A percentile compares a stretch with the other conserved stretches of the same genome.
Conservation (phyloP, 1,140 invertebrate genomes). For the Sitobion miscanthi region DNA sequence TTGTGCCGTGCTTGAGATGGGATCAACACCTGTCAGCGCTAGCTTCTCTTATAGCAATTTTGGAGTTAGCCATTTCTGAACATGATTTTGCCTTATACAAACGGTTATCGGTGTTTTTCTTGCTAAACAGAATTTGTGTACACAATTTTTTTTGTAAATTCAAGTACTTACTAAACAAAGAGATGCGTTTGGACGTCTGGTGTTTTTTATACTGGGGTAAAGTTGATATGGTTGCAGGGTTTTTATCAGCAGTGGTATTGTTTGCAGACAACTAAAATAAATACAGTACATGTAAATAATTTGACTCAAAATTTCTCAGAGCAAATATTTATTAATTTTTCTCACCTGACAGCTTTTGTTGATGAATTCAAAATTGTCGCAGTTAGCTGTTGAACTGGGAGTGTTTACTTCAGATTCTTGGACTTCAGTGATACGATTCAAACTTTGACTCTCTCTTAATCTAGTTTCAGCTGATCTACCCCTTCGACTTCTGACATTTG, state of each 20-base stretch:
- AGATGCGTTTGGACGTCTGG: slow-evolving; percentile 58
- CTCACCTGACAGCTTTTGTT: slow-evolving; percentile 1
- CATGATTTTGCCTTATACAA: slow-evolving; percentile 58
- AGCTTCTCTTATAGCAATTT: slow-evolving; percentile 44
- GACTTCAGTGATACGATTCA: slow-evolving; percentile 82
- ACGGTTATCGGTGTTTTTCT: slow-evolving; percentile 54
- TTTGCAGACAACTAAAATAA: slow-evolving; percentile 6
- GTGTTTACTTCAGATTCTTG: slow-evolving; percentile 68
- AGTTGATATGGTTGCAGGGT: slow-evolving; percentile 1
- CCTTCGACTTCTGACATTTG: slow-evolving; percentile 64
- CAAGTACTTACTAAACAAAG: slow-evolving; percentile 60
- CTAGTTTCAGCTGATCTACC: slow-evolving; percentile 72
- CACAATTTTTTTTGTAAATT: slow-evolving; percentile 61
- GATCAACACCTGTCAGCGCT: slow-evolving; percentile 23
- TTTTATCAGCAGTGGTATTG: not conserved
- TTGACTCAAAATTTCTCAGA: not conserved
- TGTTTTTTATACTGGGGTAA: slow-evolving; percentile 40
- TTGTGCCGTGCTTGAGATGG: not conserved
- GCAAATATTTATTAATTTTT: not conserved
- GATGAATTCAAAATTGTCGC: slow-evolving; percentile 27
- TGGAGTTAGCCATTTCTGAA: slow-evolving; percentile 57
- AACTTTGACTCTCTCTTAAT: slow-evolving; percentile 78
- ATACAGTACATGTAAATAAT: not conserved
- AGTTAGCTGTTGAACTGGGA: not conserved
- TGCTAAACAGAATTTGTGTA: slow-evolving; percentile 58